A percentile compares a stretch with the other conserved stretches of the same genome.
Conservation (phyloP, 1,140 invertebrate genomes). For the Cherax quadricarinatus region DNA sequence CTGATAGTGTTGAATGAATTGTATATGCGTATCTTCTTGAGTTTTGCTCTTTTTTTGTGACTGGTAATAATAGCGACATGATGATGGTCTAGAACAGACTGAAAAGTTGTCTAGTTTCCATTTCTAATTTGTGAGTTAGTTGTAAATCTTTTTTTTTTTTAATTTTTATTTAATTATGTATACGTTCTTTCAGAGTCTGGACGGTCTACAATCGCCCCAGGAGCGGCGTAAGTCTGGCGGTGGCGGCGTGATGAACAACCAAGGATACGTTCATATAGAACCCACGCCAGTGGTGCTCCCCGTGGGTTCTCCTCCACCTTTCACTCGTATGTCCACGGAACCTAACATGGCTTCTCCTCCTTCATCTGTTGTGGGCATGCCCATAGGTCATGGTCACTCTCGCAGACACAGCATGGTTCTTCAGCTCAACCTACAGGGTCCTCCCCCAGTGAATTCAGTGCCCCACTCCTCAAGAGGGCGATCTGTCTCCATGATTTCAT, state of each 20-base stretch:
- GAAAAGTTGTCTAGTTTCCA: no score
- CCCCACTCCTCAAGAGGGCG: conserved; percentile 25
- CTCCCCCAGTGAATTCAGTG: conserved; percentile 8
- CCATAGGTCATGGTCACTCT: neutral
- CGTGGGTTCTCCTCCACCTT: conserved; percentile 67
- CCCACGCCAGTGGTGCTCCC: conserved; percentile 66
- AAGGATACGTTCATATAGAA: conserved; percentile 41
- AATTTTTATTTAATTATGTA: neutral
- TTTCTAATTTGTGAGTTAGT: no score
- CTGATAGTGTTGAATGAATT: no score
- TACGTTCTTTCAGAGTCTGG: conserved; percentile 40
- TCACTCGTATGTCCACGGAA: conserved; percentile 57
- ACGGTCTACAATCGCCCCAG: conserved; percentile 49
- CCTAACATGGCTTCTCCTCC: conserved; percentile 53
- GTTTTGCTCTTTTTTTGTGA: no score
- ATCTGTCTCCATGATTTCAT: conserved; percentile 71
- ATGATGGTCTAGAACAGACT: no score
- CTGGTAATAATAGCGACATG: no score
- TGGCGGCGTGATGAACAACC: conserved; percentile 48
- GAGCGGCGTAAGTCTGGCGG: conserved; percentile 27
- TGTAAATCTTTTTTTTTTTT: no score
- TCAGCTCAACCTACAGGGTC: conserved; percentile 70
- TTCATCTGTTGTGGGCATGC: conserved; percentile 4
- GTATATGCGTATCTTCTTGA: neutral
- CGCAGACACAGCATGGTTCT: conserved; percentile 72